Evolutionary conservation across 2,113 vertebrate genomes (phyloP).

Genomic region (Hucho hucho): DNA sequence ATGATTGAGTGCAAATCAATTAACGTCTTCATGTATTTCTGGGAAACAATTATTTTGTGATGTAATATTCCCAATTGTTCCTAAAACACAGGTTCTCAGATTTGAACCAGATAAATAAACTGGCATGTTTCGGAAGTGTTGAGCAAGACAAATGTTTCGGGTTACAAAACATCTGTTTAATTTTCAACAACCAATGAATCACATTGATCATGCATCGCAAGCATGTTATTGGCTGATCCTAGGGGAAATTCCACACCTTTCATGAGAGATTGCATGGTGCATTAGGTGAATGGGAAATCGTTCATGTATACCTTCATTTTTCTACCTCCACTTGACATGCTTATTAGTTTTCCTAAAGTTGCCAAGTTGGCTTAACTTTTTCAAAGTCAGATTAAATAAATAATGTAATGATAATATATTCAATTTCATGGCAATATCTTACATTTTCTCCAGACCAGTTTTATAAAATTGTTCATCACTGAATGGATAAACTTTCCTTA

Average conservation of each 20-base stretch:
- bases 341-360: conserved; percentile 33
- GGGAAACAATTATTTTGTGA: conserved; percentile 38
- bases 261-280: conserved; percentile 39
- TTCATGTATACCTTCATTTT: conserved; percentile 37
- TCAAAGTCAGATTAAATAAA: no score
- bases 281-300: conserved; percentile 61
- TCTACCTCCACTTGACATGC: conserved; percentile 11
- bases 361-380: conserved; percentile 7
- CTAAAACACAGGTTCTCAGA: conserved; percentile 22
- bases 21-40: conserved; percentile 34
- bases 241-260: conserved; percentile 64
- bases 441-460: no score
- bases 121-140: conserved; percentile 29
- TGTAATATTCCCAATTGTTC: conserved; percentile 41
- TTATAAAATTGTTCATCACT: no score
- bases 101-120: conserved; percentile 33
- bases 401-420: no score
- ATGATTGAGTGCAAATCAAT: conserved; percentile 32
- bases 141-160: conserved; percentile 61
- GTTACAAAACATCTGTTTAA: conserved; percentile 68
- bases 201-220: conserved; percentile 57
- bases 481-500: no score
- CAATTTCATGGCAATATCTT: no score
- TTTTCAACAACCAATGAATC: conserved; percentile 67
- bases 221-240: conserved; percentile 58